Evolutionary conservation across 1,140 invertebrate genomes (phyloP), one percentile per base, ranked within the genome.

Genomic region (Aphis gossypii): DNA sequence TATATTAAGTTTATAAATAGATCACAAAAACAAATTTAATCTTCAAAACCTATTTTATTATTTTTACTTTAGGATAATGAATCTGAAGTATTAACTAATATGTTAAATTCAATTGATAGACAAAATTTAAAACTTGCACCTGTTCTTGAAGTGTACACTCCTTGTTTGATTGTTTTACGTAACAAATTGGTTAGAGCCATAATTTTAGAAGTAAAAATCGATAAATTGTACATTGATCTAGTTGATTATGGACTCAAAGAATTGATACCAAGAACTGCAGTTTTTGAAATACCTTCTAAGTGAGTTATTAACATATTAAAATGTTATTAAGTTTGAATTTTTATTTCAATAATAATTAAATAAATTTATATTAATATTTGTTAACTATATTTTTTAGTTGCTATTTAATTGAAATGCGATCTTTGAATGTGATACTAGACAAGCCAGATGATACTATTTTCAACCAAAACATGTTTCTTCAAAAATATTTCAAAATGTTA

Each of bases 251-350:
- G 92, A 86, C 1, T 54, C 0, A 82, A 35, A 54, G 23, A 54
- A 18, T 41, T 41, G 41, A 14, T 93, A 23, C 82, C 76, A 60
- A 83, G 82, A 8, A 56, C 92, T 41, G 5, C 35, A 54, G 92
- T 86, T 56, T 93, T 93, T 93, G 35, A 93, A 54, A 93, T 93
- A 30, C 92, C 92, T 44, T 8, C 82, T 1, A 84, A 86, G 92
- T 93, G n/a, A 44, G 56, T 68, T 90, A 20, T 68, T 90, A 20
- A 68, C 41, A 84, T 83, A 3, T 91, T n/a, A 14, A 51, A 46
- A 51, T 44, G 0, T 35, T 35, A 38, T 51, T 38, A 30, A 18
- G 2, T 30, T 60, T 60, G 5, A 60, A 44, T 68, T 51, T n/a
- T 51, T 88, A 76, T n/a, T n/a, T 68, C 11, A 14, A 30, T 60